Conservation (phyloP, 2,113 vertebrate genomes). For the Corythoichthys haematopterus region DNA sequence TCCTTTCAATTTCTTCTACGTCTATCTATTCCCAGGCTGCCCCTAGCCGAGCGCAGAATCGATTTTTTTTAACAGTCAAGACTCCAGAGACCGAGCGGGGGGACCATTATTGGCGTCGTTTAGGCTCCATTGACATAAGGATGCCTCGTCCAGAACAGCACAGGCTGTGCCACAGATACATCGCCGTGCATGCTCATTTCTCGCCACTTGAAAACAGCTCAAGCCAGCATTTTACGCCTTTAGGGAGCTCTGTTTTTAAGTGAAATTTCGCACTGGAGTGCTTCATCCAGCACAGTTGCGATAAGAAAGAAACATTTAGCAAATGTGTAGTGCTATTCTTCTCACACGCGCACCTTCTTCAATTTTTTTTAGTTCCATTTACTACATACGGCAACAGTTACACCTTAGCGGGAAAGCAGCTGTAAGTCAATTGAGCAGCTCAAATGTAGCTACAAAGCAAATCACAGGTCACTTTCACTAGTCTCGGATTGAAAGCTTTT, state of each 20-base stretch:
- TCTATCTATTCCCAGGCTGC: conserved; percentile 49
- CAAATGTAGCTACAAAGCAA: conserved; percentile 12
- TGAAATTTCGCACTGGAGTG: background rate
- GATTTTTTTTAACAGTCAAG: conserved; percentile 68
- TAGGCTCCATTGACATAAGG: conserved; percentile 57
- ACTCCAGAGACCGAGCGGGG: conserved; percentile 54
- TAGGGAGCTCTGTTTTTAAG: conserved; percentile 44
- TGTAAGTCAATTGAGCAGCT: conserved; percentile 32
- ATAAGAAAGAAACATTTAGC: conserved; percentile 10
- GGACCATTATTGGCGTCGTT: conserved; percentile 68
- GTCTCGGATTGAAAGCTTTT: conserved; percentile 28
- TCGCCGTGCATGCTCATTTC: conserved; percentile 49
- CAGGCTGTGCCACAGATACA: conserved; percentile 56
- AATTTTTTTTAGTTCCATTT: conserved; percentile 13
- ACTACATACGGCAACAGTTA: conserved; percentile 34
- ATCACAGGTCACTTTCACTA: conserved; percentile 20
- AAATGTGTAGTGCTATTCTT: conserved; percentile 24
- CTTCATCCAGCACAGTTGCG: conserved; percentile 44
- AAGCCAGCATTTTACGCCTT: conserved; percentile 55
- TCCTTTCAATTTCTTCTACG: conserved; percentile 39
- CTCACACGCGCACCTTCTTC: conserved; percentile 24
- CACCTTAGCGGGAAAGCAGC: conserved; percentile 12
- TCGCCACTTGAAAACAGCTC: conserved; percentile 47
- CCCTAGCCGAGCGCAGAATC: conserved; percentile 65
- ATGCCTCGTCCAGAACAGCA: conserved; percentile 59